Conservation (phyloP, 2,888 invertebrate genomes). For the Agrochola litura region DNA sequence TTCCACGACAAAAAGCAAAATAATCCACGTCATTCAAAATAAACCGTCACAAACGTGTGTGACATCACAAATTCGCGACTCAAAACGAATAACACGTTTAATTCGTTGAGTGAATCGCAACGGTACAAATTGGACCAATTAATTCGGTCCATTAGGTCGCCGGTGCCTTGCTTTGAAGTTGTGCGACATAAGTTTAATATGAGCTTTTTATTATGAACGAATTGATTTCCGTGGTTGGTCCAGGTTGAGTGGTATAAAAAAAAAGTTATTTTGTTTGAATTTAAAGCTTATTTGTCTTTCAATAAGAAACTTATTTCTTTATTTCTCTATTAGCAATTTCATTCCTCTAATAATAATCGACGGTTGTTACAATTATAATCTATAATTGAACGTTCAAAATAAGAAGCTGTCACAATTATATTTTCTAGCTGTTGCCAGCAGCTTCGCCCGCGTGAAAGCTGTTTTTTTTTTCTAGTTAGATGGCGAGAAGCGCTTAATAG, state of each 20-base stretch:
- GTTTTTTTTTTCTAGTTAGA: no score
- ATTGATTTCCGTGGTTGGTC: slow-evolving; percentile 63
- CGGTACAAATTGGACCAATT: slow-evolving; percentile 79
- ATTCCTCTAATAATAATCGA: neutral
- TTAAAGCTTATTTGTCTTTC: neutral
- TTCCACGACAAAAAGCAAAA: neutral
- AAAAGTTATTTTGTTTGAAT: neutral
- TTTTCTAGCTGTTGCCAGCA: neutral
- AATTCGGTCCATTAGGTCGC: slow-evolving; percentile 77
- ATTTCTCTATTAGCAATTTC: neutral
- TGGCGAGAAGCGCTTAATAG: no score
- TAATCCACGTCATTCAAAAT: slow-evolving; percentile 5
- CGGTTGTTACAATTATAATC: neutral
- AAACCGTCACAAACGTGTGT: slow-evolving; percentile 18
- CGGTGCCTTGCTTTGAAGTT: slow-evolving; percentile 68
- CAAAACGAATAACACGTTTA: slow-evolving; percentile 66
- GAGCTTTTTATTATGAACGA: slow-evolving; percentile 62
- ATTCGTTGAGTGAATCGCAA: slow-evolving; percentile 68
- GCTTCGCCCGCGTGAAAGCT: no score
- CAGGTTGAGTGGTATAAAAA: slow-evolving; percentile 17
- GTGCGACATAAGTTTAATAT: slow-evolving; percentile 54
- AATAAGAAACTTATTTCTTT: neutral
- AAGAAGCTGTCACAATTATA: neutral
- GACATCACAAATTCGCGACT: slow-evolving; percentile 37
- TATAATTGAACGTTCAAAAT: neutral